Conservation (phyloP, 2,888 invertebrate genomes). For the Sinotaia quadrata region DNA sequence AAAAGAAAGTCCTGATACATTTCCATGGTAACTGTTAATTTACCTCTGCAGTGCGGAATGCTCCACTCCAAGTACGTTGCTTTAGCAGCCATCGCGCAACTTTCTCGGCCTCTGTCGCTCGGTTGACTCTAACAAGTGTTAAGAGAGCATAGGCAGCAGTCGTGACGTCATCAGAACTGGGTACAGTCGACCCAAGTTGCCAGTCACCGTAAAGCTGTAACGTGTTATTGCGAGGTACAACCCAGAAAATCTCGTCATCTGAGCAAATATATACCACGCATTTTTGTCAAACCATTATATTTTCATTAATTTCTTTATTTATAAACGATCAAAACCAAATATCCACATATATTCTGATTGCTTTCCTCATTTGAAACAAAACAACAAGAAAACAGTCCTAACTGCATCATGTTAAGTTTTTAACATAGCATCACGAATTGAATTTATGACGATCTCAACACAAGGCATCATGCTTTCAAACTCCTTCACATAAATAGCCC, state of each 20-base stretch:
- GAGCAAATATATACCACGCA: too few relatives aligned
- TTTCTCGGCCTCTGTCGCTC: neutral
- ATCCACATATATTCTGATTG: too few relatives aligned
- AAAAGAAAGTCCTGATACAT: too few relatives aligned
- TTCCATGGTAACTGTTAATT: neutral
- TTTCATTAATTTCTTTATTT: neutral
- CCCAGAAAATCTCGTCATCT: slow-evolving; percentile 11
- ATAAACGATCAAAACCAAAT: too few relatives aligned
- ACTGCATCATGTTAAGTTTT: too few relatives aligned
- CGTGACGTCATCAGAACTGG: slow-evolving; percentile 14
- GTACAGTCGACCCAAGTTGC: neutral
- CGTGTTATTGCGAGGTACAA: slow-evolving; percentile 1
- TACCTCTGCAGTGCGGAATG: slow-evolving; percentile 16
- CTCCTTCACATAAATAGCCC: too few relatives aligned
- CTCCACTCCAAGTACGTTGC: slow-evolving; percentile 5
- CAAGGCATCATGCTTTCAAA: too few relatives aligned
- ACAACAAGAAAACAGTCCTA: too few relatives aligned
- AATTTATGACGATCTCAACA: too few relatives aligned
- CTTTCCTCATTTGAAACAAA: neutral
- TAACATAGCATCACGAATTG: too few relatives aligned
- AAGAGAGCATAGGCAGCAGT: slow-evolving; percentile 8
- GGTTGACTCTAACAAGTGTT: neutral
- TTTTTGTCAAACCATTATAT: neutral
- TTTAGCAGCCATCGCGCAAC: slow-evolving; percentile 11
- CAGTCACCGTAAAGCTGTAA: slow-evolving; percentile 13